These are phyloP conservation scores for Argopecten irradians DNA, from an alignment of 1,140 invertebrate genomes.

Conservation along the genomic window DNA sequence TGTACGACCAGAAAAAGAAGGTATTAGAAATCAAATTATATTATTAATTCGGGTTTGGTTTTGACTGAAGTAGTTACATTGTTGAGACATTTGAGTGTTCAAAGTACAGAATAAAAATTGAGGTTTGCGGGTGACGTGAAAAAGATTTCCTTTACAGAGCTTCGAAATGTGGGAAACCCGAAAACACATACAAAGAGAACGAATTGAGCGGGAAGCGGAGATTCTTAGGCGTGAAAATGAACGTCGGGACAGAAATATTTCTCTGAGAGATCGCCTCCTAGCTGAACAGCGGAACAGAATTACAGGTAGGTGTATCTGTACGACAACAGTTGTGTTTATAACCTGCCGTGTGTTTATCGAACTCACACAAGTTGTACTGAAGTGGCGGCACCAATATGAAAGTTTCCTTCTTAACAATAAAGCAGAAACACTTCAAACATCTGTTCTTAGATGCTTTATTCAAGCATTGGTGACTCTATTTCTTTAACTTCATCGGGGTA, in stretches of 20 bases:
- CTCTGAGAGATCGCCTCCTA: background rate
- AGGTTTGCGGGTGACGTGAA: background rate
- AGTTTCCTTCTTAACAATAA: too few species aligned
- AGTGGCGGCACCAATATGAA: too few species aligned
- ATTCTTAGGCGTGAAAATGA: background rate
- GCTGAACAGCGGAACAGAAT: conserved; percentile 26
- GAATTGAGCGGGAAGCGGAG: conserved; percentile 27
- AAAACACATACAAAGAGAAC: background rate
- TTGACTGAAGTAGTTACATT: background rate
- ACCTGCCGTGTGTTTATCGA: background rate
- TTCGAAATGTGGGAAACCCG: conserved; percentile 34
- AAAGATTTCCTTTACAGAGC: background rate
- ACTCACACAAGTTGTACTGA: too few species aligned
- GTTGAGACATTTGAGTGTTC: background rate
- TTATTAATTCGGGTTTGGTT: background rate
- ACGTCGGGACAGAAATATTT: conserved; percentile 13
- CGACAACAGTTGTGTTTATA: background rate
- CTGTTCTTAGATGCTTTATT: too few species aligned
- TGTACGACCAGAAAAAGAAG: conserved; percentile 25
- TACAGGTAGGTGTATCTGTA: background rate
- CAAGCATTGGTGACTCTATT: too few species aligned
- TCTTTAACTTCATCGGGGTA: too few species aligned
- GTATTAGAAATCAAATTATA: background rate
- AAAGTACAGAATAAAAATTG: background rate
- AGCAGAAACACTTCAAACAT: too few species aligned